Base-by-base conservation (phyloP, 2,113 vertebrate species). In the Antennarius striatus region DNA sequence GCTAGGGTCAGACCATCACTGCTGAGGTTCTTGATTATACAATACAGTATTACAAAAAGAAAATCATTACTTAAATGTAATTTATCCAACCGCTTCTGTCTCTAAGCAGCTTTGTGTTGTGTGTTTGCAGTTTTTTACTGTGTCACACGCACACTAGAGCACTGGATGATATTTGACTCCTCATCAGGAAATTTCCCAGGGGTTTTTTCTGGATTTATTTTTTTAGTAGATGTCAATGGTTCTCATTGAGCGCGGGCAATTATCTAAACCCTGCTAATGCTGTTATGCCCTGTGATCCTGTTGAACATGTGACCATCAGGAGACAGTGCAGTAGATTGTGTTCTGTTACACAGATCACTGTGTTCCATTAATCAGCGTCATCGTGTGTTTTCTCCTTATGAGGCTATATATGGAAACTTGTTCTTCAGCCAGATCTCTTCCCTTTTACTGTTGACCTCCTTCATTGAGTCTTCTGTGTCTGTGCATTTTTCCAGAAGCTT, bases 131-230 rank as follows among this genome's bases (percentile, higher is more conserved):
- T 7, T 13, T 56, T 49, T 28, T 2, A 3, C 3, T 46, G n/a
- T 13, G 15, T 5, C 12, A 7, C 10, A 30, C 10, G 7, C 16
- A 56, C 13, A 3, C 16, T 16, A n/a, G 22, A 42, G 42, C 56
- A 55, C 42, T 40, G 80, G 52, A 59, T 45, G 68, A 72, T 57
- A 73, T 63, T 55, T 62, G 67, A 70, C 40, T 71, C 10, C 29
- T 80, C 7, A 32, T 2, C 28, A 32, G 68, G 75, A 57, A 79
- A 69, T 85, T 87, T 85, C 76, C 86, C 61, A 69, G 73, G 75
- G 71, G 58, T 42, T 46, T 2, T 65, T 73, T 42, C 49, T n/a
- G n/a, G n/a, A n/a, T n/a, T n/a, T n/a, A n/a, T 36, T 36, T 36
- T 36, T 36, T 7, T 28, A 56, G 52, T 14, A 45, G 30, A 55